Evolutionary conservation across 2,888 invertebrate species (phyloP).

Genomic region (Aleiodes testaceus): DNA sequence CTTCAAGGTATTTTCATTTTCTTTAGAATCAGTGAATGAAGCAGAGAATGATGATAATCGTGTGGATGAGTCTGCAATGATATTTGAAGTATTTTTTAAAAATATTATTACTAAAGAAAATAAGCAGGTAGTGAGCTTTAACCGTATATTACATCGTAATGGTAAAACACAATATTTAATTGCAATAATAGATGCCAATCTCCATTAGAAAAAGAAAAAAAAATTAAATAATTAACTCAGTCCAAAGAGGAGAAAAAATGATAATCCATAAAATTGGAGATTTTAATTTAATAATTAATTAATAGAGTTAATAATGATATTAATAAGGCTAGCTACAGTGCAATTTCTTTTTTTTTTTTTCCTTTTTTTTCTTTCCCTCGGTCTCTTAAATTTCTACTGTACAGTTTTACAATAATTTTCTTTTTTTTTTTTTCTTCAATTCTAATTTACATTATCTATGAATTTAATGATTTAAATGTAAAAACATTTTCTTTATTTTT

Average conservation of each 20-base stretch:
- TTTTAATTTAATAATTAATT: slow-evolving; percentile 45
- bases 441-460: slow-evolving; percentile 58
- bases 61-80: slow-evolving; percentile 30
- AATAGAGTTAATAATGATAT: slow-evolving; percentile 53
- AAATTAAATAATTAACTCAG: slow-evolving; percentile 33
- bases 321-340: slow-evolving; percentile 63
- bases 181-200: slow-evolving; percentile 46
- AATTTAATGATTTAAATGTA: slow-evolving; percentile 50
- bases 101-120: slow-evolving; percentile 2
- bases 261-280: slow-evolving; percentile 42
- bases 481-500: too few species aligned
- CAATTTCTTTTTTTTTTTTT: background rate
- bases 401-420: slow-evolving; percentile 67
- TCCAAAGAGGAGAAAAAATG: slow-evolving; percentile 30
- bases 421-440: too few species aligned
- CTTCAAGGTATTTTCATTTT: too few species aligned
- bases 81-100: slow-evolving; percentile 1
- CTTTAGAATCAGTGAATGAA: background rate
- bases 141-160: slow-evolving; percentile 70
- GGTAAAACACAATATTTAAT: slow-evolving; percentile 67
- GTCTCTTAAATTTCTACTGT: slow-evolving; percentile 57
- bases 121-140: slow-evolving; percentile 50
- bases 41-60: slow-evolving; percentile 32
- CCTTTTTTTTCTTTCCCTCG: background rate
- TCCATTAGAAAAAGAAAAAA: slow-evolving; percentile 46